Evolutionary conservation across 2,797 vertebrate species (phyloP), one percentile per base, ranked within the genome.

Genomic region (Crocodylus rhombifer): DNA sequence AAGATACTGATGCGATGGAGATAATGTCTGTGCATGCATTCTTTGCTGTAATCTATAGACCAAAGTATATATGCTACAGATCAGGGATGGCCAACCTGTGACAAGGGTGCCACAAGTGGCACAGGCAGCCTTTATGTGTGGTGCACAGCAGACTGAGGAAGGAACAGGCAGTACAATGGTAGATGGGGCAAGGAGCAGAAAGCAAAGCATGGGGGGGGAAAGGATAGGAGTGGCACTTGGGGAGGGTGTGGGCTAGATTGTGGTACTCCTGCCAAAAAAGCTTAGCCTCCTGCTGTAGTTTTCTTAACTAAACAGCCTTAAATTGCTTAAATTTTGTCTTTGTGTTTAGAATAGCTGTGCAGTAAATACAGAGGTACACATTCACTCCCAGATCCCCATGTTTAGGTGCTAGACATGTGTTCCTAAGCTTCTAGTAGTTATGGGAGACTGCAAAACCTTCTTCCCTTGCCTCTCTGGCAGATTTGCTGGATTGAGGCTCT

Each of bases 401-500:
- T 86, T 91, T 71, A 79, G 60, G 76, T 58, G 30, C 84, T 88
- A 62, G 36, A 65, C n/a, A 42, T 83, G 56, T 91, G 95, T 92
- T 91, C 79, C 56, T 57, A 33, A 80, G 58, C 89, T 93, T 84
- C 3, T 17, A 17, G 77, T 1, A 0, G 6, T 85, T 95, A 89
- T 87, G 92, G 62, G 80, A 86, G 88, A 57, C 75, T 67, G 62
- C 36, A n/a, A 65, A 92, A 57, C 0, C 77, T 67, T 91, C 69
- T 81, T 91, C 56, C 28, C 93, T 78, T 91, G 79, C 89, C 88
- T 85, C 65, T 65, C 81, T 95, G 90, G 94, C 62, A 1, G 26
- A 20, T 86, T 94, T 86, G 51, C 62, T 88, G 55, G 87, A 67
- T 79, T 86, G 86, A 91, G 91, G 89, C 94, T 94, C 90, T 90